A percentile compares a stretch with the other conserved stretches of the same genome.
These are phyloP conservation scores for Lindbergichthys nudifrons DNA, from an alignment of 2,797 vertebrate species.

Conservation along the genomic window DNA sequence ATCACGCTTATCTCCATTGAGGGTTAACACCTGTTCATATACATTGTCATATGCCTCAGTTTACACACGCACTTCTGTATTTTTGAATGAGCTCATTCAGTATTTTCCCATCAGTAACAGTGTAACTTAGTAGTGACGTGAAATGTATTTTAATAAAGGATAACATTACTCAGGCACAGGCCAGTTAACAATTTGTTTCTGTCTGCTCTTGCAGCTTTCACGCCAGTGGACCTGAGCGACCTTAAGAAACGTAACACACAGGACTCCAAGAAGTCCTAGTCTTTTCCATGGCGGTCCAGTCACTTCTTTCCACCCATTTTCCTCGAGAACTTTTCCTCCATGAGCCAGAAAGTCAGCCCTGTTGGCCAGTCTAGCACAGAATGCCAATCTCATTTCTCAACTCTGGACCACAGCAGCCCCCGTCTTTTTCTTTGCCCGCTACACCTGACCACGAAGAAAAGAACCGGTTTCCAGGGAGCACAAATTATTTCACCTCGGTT, in stretches of 20 bases:
- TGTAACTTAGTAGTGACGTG: not conserved
- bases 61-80: too few species aligned
- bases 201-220: constrained; percentile 88
- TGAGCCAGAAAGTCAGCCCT: constrained; percentile 76
- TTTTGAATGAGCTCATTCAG: too few species aligned
- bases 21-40: too few species aligned
- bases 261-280: constrained; percentile 97
- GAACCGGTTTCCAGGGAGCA: constrained; percentile 67
- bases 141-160: not conserved
- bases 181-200: constrained; percentile 19
- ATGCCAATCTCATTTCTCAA: constrained; percentile 71
- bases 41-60: too few species aligned
- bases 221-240: constrained; percentile 95
- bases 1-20: too few species aligned
- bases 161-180: not conserved
- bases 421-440: constrained; percentile 43
- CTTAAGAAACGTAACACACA: constrained; percentile 95
- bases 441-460: constrained; percentile 63
- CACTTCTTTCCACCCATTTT: constrained; percentile 70
- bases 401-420: constrained; percentile 70
- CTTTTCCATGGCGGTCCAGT: constrained; percentile 50
- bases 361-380: constrained; percentile 73
- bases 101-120: not conserved
- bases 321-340: constrained; percentile 80
- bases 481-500: constrained; percentile 59